These are phyloP conservation scores for Pluvialis apricaria DNA, from an alignment of 2,113 vertebrate species.

Conservation along the genomic window DNA sequence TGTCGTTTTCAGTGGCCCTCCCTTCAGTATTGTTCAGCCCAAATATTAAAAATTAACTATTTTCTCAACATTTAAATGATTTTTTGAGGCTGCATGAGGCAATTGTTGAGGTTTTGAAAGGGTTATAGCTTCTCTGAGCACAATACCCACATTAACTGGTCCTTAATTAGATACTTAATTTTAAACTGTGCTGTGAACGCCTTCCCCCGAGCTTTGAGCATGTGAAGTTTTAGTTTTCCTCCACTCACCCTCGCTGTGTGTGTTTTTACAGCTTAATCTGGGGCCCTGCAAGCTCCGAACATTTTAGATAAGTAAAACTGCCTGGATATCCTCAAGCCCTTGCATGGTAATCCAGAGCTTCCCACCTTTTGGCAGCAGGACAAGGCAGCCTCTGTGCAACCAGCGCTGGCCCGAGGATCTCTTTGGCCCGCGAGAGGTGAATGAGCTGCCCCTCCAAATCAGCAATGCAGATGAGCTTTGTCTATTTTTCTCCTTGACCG, in stretches of 20 bases:
- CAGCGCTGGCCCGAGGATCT: fast-evolving
- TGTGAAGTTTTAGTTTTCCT: fast-evolving
- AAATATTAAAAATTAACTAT: neutral
- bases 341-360: neutral
- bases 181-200: neutral
- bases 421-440: neutral
- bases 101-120: neutral
- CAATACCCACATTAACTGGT: neutral
- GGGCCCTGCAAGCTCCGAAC: neutral
- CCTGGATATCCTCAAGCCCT: neutral
- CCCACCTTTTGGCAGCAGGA: neutral
- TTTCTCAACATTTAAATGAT: neutral
- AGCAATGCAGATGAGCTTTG: neutral
- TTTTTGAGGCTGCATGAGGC: neutral
- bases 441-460: neutral
- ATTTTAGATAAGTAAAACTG: neutral
- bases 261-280: neutral
- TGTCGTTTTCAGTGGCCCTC: neutral
- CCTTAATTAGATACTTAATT: neutral
- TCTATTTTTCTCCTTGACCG: neutral
- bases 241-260: fast-evolving
- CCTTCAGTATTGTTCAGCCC: neutral
- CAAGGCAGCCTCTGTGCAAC: neutral
- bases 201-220: neutral
- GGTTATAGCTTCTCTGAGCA: neutral